Conservation (phyloP, 2,888 invertebrate genomes). For the Caenorhabditis japonica region DNA sequence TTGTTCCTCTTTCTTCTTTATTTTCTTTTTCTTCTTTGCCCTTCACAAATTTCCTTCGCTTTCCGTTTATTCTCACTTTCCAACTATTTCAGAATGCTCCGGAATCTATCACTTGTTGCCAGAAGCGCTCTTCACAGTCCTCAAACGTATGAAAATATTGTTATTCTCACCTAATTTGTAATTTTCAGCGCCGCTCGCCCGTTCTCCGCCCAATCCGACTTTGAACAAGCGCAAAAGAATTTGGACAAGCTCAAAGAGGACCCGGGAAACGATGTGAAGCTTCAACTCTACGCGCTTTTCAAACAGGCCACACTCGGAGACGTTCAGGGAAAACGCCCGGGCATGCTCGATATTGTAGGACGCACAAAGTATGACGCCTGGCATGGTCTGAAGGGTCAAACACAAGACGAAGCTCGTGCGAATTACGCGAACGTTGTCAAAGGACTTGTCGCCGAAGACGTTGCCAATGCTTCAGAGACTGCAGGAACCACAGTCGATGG, state of each 20-base stretch:
- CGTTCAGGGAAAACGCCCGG: slow-evolving; percentile 80
- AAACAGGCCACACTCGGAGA: slow-evolving; percentile 80
- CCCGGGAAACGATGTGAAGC: slow-evolving; percentile 80
- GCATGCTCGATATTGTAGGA: slow-evolving; percentile 81
- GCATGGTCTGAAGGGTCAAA: slow-evolving; percentile 79
- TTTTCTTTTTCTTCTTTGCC: neutral
- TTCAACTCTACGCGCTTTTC: slow-evolving; percentile 81
- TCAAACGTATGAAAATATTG: slow-evolving; percentile 7
- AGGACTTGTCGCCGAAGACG: slow-evolving; percentile 72
- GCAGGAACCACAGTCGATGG: slow-evolving; percentile 55
- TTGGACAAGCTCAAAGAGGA: slow-evolving; percentile 76
- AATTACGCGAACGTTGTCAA: slow-evolving; percentile 80
- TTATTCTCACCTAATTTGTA: neutral
- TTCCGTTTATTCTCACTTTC: neutral
- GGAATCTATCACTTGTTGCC: slow-evolving; percentile 20
- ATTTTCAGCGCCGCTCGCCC: slow-evolving; percentile 31
- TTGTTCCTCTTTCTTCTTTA: slow-evolving; percentile 17
- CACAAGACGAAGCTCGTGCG: slow-evolving; percentile 80
- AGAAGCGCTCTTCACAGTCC: slow-evolving; percentile 25
- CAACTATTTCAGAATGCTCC: slow-evolving; percentile 29
- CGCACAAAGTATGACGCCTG: slow-evolving; percentile 81
- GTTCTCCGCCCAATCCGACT: slow-evolving; percentile 48
- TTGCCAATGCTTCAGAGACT: slow-evolving; percentile 55
- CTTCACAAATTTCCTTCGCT: no score
- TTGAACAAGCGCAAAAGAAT: slow-evolving; percentile 70